These are phyloP conservation scores for Syngnathus typhle DNA, from an alignment of 2,113 vertebrate species.

Conservation along the genomic window DNA sequence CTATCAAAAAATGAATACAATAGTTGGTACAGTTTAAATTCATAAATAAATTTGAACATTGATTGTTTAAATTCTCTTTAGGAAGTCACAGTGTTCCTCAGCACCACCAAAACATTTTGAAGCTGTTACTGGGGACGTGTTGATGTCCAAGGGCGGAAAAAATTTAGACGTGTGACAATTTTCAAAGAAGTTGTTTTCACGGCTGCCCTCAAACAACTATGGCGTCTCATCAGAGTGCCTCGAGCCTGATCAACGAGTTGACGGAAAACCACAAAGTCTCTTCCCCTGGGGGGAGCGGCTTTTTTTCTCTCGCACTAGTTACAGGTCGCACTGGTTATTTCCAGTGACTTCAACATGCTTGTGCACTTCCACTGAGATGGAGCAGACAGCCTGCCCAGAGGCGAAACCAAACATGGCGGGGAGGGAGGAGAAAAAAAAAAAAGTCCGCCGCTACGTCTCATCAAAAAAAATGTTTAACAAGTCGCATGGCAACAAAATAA, in stretches of 20 bases:
- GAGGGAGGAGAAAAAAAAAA: conserved; percentile 22
- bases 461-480: conserved; percentile 36
- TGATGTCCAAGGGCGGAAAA: too few relatives aligned
- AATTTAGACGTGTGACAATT: too few relatives aligned
- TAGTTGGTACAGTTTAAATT: too few relatives aligned
- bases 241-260: conserved; percentile 14
- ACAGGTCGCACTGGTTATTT: conserved; percentile 2
- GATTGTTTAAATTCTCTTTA: too few relatives aligned
- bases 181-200: conserved; percentile 17
- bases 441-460: conserved; percentile 17
- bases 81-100: too few relatives aligned
- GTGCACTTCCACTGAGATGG: conserved; percentile 24
- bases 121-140: too few relatives aligned
- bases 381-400: conserved; percentile 28
- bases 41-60: too few relatives aligned
- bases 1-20: too few relatives aligned
- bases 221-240: conserved; percentile 21
- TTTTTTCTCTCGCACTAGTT: conserved; percentile 8
- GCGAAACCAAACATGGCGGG: conserved; percentile 21
- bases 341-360: conserved; percentile 20
- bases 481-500: conserved; percentile 53
- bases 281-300: neutral
- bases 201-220: conserved; percentile 31
- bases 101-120: too few relatives aligned
- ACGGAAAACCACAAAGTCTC: conserved; percentile 2